Evolutionary conservation across 2,113 vertebrate genomes (phyloP), one percentile per base, ranked within the genome.

Genomic region (Zosterops hypoxanthus): DNA sequence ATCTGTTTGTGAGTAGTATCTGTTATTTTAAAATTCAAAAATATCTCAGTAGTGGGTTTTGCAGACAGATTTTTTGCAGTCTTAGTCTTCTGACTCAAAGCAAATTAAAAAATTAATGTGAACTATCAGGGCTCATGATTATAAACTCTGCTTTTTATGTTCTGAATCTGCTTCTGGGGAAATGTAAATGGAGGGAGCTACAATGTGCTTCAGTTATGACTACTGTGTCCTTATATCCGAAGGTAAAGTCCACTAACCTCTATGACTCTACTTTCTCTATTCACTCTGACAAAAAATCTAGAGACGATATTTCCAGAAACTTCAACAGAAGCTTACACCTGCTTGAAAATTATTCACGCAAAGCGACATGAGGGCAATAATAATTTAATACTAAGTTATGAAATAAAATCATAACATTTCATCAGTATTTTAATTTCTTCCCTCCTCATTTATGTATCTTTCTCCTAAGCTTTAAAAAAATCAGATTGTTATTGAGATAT

Each of bases 281-380:
- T 42, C n/a, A 22, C 10, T 26, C 34, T 31, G 24, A 6, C 4
- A 55, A 39, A n/a, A 13, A 1, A 4, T 4, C 14, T 8, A 31
- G 14, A 1, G 25, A 4, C 2, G 39, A 28, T 52, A 59, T 92
- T 72, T 81, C 44, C 8, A 81, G 28, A 77, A 60, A 60, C 3
- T 59, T 69, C 14, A 59, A 12, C 1, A 7, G 28, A 79, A 66
- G n/a, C 9, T 25, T 33, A 22, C 4, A 64, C 5, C 65, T 41
- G 20, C 4, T 61, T 52, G 5, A 60, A 60, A 70, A 36, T 69
- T 57, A 22, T 2, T 71, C 14, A 52, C 13, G 55, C 4, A 42
- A 31, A n/a, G 9, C 10, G 3, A 23, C 6, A 29, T 1, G 0
- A 85, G 5, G 1, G 22, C 12, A 79, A 47, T 20, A 50, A n/a